Evolutionary conservation across 2,888 invertebrate genomes (phyloP), one percentile per base, ranked within the genome.

Genomic region (Caenorhabditis sp.): DNA sequence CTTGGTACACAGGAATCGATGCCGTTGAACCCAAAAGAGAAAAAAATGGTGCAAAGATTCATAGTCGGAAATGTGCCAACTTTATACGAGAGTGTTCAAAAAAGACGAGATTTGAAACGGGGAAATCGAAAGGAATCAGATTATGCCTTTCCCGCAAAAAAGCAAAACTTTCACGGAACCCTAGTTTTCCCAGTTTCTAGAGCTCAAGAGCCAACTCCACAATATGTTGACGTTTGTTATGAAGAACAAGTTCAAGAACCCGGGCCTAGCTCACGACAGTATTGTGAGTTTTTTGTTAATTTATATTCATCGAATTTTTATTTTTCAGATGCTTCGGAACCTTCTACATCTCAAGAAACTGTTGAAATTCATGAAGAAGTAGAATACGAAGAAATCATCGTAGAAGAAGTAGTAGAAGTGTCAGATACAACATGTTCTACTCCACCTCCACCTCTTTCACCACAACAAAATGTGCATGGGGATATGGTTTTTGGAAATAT

Each of bases 401-500:
- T 27, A 8, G 67, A 27, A 43, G 63, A 27, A 7, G 50, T 3
- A 27, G 17, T 27, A 52, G n/a, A 31, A 63, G 49, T 25, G 1
- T 23, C 56, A 1, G 59, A 66, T 7, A 23, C 4, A 50, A 20
- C 3, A 50, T 5, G 17, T 8, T 23, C 21, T 52, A n/a, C 20
- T 12, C 43, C 43, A 10, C 43, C 43, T 10, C 43, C 43, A 3
- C 43, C 7, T 3, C 43, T 43, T 14, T 43, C 43, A 17, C 43
- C 43, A 43, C 43, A 43, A 43, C 43, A 23, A 8, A 59, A 53
- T 31, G 31, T 43, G 8, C 25, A 56, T 20, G 73, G 50, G 4
- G 65, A 69, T 23, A 38, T 73, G n/a, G 65, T 73, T 54, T 31
- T 56, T 12, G 68, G 65, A 0, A 59, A 69, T 36, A 56, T 66